phyloP scores from a whole-genome alignment of 2,797 vertebrate genomes.

The Diglossa cyanea region DNA sequence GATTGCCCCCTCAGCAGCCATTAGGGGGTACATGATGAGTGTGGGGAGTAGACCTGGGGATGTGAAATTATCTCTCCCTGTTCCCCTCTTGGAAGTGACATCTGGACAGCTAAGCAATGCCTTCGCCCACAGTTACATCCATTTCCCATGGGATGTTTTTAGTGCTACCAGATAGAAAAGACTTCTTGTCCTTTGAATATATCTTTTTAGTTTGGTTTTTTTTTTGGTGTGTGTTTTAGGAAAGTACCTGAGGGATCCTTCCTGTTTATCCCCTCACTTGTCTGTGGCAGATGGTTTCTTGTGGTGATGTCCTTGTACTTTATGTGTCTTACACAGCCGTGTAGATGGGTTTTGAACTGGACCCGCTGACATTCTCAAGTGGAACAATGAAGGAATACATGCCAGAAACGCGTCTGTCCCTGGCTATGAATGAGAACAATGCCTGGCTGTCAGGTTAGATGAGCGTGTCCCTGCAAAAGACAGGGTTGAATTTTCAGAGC shows the following conservation, averaged over 20 bases:
- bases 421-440: constrained; percentile 34
- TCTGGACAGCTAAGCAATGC: background rate
- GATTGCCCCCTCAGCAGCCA: fast-evolving
- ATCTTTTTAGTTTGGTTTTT: background rate
- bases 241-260: background rate
- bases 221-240: background rate
- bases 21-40: background rate
- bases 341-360: background rate
- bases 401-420: constrained; percentile 3
- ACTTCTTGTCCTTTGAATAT: background rate
- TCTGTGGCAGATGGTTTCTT: background rate
- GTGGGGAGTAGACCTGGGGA: background rate
- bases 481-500: constrained; percentile 6
- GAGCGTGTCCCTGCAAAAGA: background rate
- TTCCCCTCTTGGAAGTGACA: background rate
- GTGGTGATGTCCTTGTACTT: background rate
- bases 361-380: background rate
- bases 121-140: background rate
- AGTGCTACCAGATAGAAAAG: background rate
- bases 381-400: background rate
- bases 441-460: constrained; percentile 55
- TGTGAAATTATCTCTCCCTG: background rate
- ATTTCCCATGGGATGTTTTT: background rate
- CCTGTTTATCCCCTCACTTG: background rate
- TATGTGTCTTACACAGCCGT: background rate